A percentile compares a stretch with the other conserved stretches of the same genome.
phyloP scores from a whole-genome alignment of 2,797 vertebrate genomes.

The Selene dorsalis region DNA sequence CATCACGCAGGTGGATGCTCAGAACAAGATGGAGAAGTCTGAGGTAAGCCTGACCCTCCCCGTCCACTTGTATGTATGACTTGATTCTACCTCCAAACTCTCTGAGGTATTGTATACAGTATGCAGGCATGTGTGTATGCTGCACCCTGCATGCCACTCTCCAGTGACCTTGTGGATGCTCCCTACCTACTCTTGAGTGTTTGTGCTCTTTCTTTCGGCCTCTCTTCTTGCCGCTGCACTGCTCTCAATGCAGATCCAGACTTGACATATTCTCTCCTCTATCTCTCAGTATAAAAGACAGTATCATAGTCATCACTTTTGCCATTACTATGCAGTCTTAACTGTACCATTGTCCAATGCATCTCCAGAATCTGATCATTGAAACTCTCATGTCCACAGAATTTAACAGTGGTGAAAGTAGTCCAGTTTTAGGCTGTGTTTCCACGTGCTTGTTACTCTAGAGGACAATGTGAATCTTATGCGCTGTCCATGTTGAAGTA shows the following conservation, averaged over 20 bases:
- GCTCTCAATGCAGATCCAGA: constrained; percentile 67
- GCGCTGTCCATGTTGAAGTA: constrained; percentile 28
- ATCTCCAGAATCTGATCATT: constrained; percentile 46
- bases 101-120: constrained; percentile 68
- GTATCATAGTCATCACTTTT: constrained; percentile 49
- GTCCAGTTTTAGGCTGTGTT: constrained; percentile 30
- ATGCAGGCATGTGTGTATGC: constrained; percentile 83
- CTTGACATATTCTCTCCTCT: constrained; percentile 53
- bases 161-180: constrained; percentile 76
- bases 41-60: constrained; percentile 88
- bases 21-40: constrained; percentile 98
- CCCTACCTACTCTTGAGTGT: constrained; percentile 73
- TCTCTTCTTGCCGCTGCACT: constrained; percentile 65
- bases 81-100: constrained; percentile 40
- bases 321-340: constrained; percentile 44
- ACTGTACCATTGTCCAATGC: constrained; percentile 50
- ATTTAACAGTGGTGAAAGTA: constrained; percentile 35
- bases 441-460: constrained; percentile 34
- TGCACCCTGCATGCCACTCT: constrained; percentile 80
- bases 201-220: constrained; percentile 68
- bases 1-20: constrained; percentile 96
- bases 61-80: constrained; percentile 42
- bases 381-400: constrained; percentile 44
- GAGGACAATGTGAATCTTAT: constrained; percentile 32
- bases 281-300: constrained; percentile 37